Conservation (phyloP, 2,113 vertebrate species). For the Engystomops pustulosus region DNA sequence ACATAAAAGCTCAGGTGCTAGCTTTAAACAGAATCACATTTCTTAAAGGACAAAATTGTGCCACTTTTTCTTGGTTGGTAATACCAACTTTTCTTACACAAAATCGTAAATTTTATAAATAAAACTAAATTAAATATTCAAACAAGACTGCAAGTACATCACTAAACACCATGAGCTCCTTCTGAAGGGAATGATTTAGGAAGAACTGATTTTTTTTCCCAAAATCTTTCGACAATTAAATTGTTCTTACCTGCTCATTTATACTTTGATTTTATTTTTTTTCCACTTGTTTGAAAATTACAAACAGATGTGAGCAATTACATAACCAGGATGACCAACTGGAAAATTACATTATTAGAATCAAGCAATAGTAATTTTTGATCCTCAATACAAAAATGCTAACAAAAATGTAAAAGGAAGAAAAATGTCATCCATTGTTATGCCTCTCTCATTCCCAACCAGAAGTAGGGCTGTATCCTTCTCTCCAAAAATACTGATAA, state of each 20-base stretch:
- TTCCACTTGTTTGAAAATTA: constrained; percentile 81
- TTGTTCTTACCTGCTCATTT: constrained; percentile 79
- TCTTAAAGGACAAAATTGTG: constrained; percentile 70
- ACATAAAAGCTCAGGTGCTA: constrained; percentile 92
- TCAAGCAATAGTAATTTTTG: constrained; percentile 72
- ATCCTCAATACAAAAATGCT: constrained; percentile 87
- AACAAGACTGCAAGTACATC: constrained; percentile 93
- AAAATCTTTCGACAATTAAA: constrained; percentile 76
- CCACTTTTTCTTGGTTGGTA: constrained; percentile 69
- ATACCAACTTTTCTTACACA: constrained; percentile 69
- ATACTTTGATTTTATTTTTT: constrained; percentile 64
- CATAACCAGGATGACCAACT: constrained; percentile 82
- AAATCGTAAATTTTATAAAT: constrained; percentile 27
- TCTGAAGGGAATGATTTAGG: constrained; percentile 93
- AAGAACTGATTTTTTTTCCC: constrained; percentile 91
- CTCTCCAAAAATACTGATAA: constrained; percentile 44
- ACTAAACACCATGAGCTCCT: constrained; percentile 92
- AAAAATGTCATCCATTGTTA: constrained; percentile 73
- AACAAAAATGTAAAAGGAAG: constrained; percentile 75
- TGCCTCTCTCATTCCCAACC: constrained; percentile 87
- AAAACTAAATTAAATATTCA: constrained; percentile 86
- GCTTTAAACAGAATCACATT: constrained; percentile 79
- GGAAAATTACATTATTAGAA: constrained; percentile 59
- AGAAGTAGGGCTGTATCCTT: constrained; percentile 66
- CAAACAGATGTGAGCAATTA: constrained; percentile 83